Evolutionary conservation across 2,113 vertebrate genomes (phyloP), one percentile per base, ranked within the genome.

Genomic region (Pseudopodoces humilis): DNA sequence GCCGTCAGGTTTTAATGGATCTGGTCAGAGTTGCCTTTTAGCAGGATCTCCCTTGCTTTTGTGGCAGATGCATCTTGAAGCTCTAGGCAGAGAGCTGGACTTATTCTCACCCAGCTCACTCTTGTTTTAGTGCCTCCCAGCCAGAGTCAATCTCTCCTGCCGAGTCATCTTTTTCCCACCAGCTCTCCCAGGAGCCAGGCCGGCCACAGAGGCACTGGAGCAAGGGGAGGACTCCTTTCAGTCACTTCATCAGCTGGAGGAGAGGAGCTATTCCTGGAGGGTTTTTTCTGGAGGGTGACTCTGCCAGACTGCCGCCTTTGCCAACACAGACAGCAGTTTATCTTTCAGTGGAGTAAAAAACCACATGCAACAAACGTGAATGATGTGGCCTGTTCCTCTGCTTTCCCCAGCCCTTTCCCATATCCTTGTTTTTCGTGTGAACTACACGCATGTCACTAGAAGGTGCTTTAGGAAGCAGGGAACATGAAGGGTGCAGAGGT

Each of bases 291-390:
- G 49, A 92, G 25, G 5, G 33, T 83, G n/a, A 12, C 82, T 81
- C 68, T 85, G 90, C 79, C 85, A 90, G 58, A 39, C 58, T 58
- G 56, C 70, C 23, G 90, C 24, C 33, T 56, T 49, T 94, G 90
- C 95, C 90, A 93, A 9, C 41, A 24, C 0, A 0, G 49, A 72
- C 1, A 1, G 67, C 63, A 83, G 41, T 90, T 93, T 93, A 79
- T 87, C 94, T 94, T 78, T 37, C 69, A 44, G 70, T 43, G 50
- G 63, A 83, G 71, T 77, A 70, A 70, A 88, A 92, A 72, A 31
- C 37, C 1, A 0, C 0, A 0, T 91, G 78, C 70, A 50, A 62
- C 39, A 37, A 69, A 65, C 0, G 0, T 37, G 33, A 92, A 8
- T 6, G 13, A 7, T 39, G 22, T 53, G 50, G 15, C 65, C 47